Base-by-base conservation (phyloP, 2,888 invertebrate genomes). In the Schizaphis graminum region DNA sequence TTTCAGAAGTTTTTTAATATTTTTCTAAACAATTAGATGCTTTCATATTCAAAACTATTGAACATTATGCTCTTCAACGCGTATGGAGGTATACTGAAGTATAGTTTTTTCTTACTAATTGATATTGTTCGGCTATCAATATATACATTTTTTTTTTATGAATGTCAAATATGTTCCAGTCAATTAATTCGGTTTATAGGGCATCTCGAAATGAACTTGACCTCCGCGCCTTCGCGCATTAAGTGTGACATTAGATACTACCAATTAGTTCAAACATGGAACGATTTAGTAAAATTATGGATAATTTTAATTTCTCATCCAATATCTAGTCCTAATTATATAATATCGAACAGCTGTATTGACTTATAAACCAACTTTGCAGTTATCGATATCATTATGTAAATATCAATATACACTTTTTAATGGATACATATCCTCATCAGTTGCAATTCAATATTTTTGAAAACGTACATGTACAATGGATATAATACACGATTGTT, bases 121-220 rank as follows among this genome's bases (percentile, higher is more conserved):
- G 2, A n/a, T 86, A 87, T 87, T 61, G 57, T 47, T 61, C 35
- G 86, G 86, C 7, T 86, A 86, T 92, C 57, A 57, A 61, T 61
- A 86, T 85, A 41, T 47, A n/a, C n/a, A n/a, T 87, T 24, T 24
- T 44, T 28, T 84, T 67, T 24, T 35, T 91, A 26, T 35, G 61
- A 49, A 85, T 77, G 44, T 67, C 53, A 44, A 53, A 77, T 47
- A 53, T 44, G 92, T 92, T 92, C 88, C 88, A 49, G 87, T 88
- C 77, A 88, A 92, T 88, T 92, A 89, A 56, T 89, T 89, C 24
- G 44, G 24, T 89, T 89, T 89, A 41, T 92, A 77, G 41, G 35
- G 67, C 92, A 77, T 67, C 21, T 88, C 87, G 61, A 86, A 56
- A n/a, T 86, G 87, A 88, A 88, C 88, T 67, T 67, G 61, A 92